Conservation (phyloP, 2,113 vertebrate genomes). For the human region DNA sequence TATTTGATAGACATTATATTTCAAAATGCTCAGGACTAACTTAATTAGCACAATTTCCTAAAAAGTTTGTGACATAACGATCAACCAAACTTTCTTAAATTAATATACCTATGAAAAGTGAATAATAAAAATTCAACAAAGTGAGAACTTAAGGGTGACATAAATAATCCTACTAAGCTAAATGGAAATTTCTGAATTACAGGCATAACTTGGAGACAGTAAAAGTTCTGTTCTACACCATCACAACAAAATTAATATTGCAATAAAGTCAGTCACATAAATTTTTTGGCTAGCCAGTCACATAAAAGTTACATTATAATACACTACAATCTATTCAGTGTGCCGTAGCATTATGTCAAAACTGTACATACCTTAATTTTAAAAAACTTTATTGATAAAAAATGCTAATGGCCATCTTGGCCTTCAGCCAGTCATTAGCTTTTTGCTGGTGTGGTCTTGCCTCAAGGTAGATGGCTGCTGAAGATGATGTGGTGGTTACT, state of each 20-base stretch:
- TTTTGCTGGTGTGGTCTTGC: not conserved
- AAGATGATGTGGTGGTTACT: not conserved
- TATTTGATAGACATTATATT: not conserved
- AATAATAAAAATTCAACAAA: not conserved
- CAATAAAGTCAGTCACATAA: not conserved
- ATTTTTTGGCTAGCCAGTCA: not conserved
- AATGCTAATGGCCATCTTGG: not conserved
- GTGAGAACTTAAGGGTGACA: not conserved
- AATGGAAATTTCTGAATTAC: not conserved
- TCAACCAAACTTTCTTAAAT: not conserved
- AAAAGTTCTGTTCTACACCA: not conserved
- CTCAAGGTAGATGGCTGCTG: not conserved
- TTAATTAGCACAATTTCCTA: not conserved
- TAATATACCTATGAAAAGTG: not conserved
- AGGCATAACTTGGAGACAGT: not conserved
- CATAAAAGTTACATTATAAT: not conserved
- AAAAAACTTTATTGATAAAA: not conserved
- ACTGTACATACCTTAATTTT: not conserved
- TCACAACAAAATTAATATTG: not conserved
- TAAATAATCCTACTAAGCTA: not conserved
- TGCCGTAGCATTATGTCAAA: not conserved
- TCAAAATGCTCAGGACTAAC: not conserved
- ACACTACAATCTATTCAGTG: not conserved
- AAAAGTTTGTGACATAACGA: not conserved
- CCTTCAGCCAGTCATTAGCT: not conserved